These are phyloP conservation scores for Bombus sibiricus DNA, from an alignment of 1,140 invertebrate species.

Conservation along the genomic window DNA sequence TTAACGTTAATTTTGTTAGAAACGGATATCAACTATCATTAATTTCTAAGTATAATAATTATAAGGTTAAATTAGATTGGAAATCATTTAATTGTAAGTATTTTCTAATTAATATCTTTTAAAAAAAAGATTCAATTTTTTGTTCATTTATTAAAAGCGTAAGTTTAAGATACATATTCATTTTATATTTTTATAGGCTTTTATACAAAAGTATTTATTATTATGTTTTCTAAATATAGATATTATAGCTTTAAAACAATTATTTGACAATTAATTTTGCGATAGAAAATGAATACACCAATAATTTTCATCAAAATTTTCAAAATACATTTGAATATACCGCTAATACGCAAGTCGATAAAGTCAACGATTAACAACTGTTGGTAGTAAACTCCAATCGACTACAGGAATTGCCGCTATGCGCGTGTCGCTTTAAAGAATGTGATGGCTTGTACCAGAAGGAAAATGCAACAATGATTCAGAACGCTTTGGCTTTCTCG, in stretches of 20 bases:
- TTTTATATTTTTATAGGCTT: neutral
- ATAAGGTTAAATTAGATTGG: neutral
- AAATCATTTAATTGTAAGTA: neutral
- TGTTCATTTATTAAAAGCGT: neutral
- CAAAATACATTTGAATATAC: conserved; percentile 23
- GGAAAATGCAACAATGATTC: conserved; percentile 33
- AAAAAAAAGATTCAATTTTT: neutral
- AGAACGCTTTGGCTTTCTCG: conserved; percentile 32
- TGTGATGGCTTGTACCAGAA: neutral
- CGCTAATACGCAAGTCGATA: conserved; percentile 19
- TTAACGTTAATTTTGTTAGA: neutral
- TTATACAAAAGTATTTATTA: neutral
- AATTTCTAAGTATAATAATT: neutral
- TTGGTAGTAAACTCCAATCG: neutral
- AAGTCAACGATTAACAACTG: conserved; percentile 9
- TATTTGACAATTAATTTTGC: neutral
- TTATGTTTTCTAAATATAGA: neutral
- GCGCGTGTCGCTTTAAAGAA: conserved; percentile 24
- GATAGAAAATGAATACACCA: neutral
- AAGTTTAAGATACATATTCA: too few species aligned
- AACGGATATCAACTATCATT: neutral
- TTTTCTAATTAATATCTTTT: neutral
- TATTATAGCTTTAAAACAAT: neutral
- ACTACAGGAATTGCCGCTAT: conserved; percentile 7
- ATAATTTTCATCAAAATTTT: neutral